Evolutionary conservation across 1,140 invertebrate species (phyloP).

Genomic region (Rhagoletis zephyria): DNA sequence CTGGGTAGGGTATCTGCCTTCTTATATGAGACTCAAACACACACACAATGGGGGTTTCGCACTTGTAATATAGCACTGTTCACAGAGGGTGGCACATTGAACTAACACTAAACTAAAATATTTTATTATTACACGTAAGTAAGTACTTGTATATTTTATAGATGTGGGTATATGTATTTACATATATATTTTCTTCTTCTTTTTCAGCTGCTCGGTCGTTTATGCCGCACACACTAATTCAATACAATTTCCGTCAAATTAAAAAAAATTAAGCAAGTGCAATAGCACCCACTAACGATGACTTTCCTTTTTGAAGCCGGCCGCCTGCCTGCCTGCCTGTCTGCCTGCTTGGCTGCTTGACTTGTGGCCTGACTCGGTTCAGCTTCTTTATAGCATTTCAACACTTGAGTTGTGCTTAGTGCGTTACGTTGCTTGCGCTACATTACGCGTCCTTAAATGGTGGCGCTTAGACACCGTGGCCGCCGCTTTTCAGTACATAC

Average conservation of each 20-base stretch:
- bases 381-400: not conserved
- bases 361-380: not conserved
- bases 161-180: not conserved
- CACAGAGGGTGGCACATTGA: not conserved
- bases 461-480: not conserved
- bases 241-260: slow-evolving; percentile 47
- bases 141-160: slow-evolving; percentile 3
- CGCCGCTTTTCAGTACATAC: not conserved
- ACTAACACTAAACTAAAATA: slow-evolving; percentile 43
- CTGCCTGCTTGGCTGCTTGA: not conserved
- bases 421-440: slow-evolving; percentile 27
- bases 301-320: slow-evolving; percentile 3
- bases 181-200: slow-evolving; percentile 11
- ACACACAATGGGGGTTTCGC: not conserved
- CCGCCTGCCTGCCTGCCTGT: not conserved
- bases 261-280: not conserved
- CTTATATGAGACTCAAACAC: no score
- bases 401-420: not conserved
- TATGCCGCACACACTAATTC: slow-evolving; percentile 35
- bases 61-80: not conserved
- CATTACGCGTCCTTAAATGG: slow-evolving; percentile 48
- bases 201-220: not conserved
- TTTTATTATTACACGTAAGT: slow-evolving; percentile 32
- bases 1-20: no score
- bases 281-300: slow-evolving; percentile 47